Conservation (phyloP, 2,113 vertebrate genomes). For the Columba livia region DNA sequence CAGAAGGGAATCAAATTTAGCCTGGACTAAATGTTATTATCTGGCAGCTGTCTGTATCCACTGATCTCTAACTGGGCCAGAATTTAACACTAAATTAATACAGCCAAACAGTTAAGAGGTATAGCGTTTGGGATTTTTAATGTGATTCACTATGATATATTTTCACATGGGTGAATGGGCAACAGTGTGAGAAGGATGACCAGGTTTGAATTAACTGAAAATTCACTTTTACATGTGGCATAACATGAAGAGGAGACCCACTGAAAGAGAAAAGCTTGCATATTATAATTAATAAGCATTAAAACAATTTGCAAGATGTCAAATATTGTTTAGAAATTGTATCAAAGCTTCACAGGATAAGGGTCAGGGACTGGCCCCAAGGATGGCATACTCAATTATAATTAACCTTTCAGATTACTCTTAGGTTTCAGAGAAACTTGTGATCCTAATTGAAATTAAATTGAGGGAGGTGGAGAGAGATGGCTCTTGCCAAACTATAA, state of each 20-base stretch:
- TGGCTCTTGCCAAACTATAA: conserved; percentile 15
- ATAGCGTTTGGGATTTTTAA: background rate
- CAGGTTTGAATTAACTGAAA: background rate
- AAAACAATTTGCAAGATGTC: conserved; percentile 16
- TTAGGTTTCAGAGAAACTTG: conserved; percentile 21
- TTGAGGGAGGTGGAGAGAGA: background rate
- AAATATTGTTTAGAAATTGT: conserved; percentile 9
- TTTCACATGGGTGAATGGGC: background rate
- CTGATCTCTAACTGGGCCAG: background rate
- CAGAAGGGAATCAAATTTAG: background rate
- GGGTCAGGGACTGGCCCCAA: background rate
- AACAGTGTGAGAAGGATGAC: background rate
- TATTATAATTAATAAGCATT: conserved; percentile 30
- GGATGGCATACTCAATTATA: background rate
- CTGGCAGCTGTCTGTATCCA: background rate
- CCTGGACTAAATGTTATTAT: background rate
- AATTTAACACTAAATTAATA: background rate
- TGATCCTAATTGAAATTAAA: conserved; percentile 55
- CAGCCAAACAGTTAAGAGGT: background rate
- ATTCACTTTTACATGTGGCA: background rate
- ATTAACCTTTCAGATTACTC: conserved; percentile 21
- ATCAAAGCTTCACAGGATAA: background rate
- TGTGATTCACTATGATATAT: background rate
- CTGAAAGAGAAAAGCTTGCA: background rate
- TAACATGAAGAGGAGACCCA: background rate